Conservation (phyloP, 2,113 vertebrate species). For the Nicator chloris region DNA sequence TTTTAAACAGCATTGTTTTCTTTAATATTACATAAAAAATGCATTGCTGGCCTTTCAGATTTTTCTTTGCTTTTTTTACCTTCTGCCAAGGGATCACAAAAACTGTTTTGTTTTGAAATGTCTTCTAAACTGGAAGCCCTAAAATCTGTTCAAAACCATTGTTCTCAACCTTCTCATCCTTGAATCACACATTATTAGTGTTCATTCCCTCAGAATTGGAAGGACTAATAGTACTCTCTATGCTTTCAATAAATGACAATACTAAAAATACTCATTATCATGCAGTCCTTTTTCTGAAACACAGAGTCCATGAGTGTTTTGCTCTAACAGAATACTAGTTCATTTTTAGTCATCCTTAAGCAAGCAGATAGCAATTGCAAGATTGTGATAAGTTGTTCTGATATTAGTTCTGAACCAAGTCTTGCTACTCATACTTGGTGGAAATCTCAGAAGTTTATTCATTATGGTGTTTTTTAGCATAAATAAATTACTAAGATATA, state of each 20-base stretch:
- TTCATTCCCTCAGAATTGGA: neutral
- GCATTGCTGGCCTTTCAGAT: neutral
- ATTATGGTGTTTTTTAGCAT: neutral
- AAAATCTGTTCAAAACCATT: neutral
- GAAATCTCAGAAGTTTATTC: neutral
- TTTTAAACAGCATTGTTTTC: neutral
- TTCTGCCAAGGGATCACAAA: neutral
- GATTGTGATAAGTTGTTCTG: neutral
- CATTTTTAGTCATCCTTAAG: neutral
- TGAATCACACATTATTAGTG: neutral
- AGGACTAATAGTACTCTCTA: neutral
- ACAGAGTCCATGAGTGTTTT: neutral
- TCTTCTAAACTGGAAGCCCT: neutral
- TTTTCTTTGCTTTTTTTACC: neutral
- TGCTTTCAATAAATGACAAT: neutral
- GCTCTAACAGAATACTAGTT: neutral
- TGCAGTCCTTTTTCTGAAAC: neutral
- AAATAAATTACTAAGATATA: neutral
- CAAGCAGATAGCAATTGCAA: neutral
- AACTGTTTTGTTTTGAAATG: neutral
- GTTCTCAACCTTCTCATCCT: neutral
- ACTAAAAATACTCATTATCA: neutral
- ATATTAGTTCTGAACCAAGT: neutral
- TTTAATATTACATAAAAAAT: constrained; percentile 6
- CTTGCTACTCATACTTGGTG: neutral